Percentiles rank a stretch among this genome's conserved stretches.
Conservation (phyloP, 2,113 vertebrate genomes). For the Oplegnathus fasciatus region DNA sequence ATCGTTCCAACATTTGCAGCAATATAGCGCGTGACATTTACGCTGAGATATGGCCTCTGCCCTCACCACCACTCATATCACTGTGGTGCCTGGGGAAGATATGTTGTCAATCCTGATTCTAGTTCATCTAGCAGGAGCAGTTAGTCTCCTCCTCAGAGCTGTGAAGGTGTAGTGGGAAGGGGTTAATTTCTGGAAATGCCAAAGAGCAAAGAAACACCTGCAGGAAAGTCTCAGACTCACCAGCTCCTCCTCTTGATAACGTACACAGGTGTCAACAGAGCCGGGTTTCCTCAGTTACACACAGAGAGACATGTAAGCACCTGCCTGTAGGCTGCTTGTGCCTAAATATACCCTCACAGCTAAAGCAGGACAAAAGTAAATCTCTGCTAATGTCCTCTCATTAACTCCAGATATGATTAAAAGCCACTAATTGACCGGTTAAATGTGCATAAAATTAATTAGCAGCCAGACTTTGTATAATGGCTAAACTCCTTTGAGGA, state of each 20-base stretch:
- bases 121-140: slow-evolving; percentile 2
- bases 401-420: slow-evolving; percentile 51
- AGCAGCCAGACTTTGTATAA: slow-evolving; percentile 30
- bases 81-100: background rate
- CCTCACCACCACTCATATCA: slow-evolving; percentile 19
- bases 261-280: slow-evolving; percentile 54
- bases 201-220: slow-evolving; percentile 44
- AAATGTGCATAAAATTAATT: slow-evolving; percentile 47
- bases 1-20: slow-evolving; percentile 28
- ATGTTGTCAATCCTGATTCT: background rate
- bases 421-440: slow-evolving; percentile 23
- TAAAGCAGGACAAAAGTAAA: slow-evolving; percentile 28
- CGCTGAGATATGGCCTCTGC: background rate
- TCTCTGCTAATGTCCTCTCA: slow-evolving; percentile 46
- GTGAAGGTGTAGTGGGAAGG: slow-evolving; percentile 1
- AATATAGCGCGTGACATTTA: slow-evolving; percentile 33
- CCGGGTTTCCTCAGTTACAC: slow-evolving; percentile 45
- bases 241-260: slow-evolving; percentile 56
- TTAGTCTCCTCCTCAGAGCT: background rate
- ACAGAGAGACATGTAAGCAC: slow-evolving; percentile 51
- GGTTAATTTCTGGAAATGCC: slow-evolving; percentile 42
- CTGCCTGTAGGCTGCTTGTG: slow-evolving; percentile 34
- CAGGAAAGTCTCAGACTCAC: slow-evolving; percentile 46
- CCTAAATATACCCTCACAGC: slow-evolving; percentile 27
- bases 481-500: slow-evolving; percentile 23